Base-by-base conservation (phyloP, 1,140 invertebrate species). In the Magallana angulata region DNA sequence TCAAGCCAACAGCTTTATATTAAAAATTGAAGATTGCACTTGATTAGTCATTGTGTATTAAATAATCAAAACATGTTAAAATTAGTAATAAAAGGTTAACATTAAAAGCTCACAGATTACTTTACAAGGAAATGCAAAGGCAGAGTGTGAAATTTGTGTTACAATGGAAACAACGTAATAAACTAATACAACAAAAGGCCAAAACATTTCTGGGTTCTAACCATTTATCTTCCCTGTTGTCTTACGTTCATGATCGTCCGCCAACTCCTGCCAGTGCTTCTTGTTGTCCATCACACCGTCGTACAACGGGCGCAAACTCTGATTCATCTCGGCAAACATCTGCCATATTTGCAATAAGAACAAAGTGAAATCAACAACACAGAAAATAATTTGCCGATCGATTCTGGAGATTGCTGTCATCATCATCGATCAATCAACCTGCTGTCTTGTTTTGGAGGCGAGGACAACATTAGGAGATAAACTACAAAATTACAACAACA, bases 261-360 rank as follows among this genome's bases (percentile, higher is more conserved):
- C 97, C 24, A 99, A 94, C 93, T 98, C 97, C 93, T 98, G 97
- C 98, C 98, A 99, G 89, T 98, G 96, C 90, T 96, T 96, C n/a
- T 97, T 95, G 94, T 99, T 99, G 80, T 97, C 96, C 88, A 96
- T 89, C 0, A 97, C 98, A 2, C 98, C 98, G 85, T 98, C 96
- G 93, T 98, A 97, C 48, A 99, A 94, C 0, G 98, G 98, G 88
- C 96, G 96, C 80, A 99, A 97, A 97, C 97, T 98, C 0, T 98
- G 97, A 93, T 98, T 98, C 0, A 98, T 98, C 86, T 98, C 97
- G 0, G 97, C 97, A 18, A 99, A 95, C 7, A 97, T 96, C 98
- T 98, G 92, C 36, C 24, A 76, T 24, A 24, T 76, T 76, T 30
- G 24, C 68, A 68, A 68, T 24, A 76, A 76, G 68, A 76, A 76